A percentile compares a stretch with the other conserved stretches of the same genome.
Evolutionary conservation across 2,113 vertebrate species (phyloP).

Genomic region (Trogon melanurus): DNA sequence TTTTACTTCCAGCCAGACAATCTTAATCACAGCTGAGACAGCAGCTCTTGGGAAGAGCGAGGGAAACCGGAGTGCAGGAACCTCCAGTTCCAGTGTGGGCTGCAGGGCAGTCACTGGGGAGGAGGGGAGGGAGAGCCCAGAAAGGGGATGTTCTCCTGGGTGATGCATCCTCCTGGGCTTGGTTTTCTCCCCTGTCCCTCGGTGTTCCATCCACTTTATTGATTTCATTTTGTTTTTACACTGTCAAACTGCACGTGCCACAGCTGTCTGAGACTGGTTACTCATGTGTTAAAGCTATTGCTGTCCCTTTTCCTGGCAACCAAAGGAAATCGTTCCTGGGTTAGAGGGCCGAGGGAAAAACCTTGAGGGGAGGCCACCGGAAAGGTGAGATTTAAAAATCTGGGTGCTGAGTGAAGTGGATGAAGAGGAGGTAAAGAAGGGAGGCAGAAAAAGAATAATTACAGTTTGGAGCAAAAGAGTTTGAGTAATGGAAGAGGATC

Average conservation of each 20-base stretch:
- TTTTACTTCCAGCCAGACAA: background rate
- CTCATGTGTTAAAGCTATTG: background rate
- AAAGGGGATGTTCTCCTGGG: background rate
- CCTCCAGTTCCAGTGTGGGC: background rate
- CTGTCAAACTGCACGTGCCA: fast-evolving
- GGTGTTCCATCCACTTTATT: background rate
- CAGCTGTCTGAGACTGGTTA: background rate
- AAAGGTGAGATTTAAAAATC: background rate
- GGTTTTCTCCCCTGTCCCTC: fast-evolving
- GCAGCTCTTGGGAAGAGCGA: background rate
- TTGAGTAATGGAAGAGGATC: background rate
- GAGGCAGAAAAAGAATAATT: background rate
- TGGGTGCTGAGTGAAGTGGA: no score
- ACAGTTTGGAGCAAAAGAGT: background rate
- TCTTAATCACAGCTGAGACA: background rate
- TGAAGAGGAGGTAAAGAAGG: background rate
- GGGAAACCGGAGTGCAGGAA: background rate
- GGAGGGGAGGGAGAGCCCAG: background rate
- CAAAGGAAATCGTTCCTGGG: background rate
- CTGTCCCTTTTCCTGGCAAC: background rate
- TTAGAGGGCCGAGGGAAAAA: background rate
- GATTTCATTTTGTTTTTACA: background rate
- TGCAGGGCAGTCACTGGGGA: fast-evolving
- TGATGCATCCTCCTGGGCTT: background rate
- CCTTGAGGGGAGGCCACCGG: background rate